Evolutionary conservation across 2,888 invertebrate species (phyloP).

Genomic region (Augochlorella aurata): DNA sequence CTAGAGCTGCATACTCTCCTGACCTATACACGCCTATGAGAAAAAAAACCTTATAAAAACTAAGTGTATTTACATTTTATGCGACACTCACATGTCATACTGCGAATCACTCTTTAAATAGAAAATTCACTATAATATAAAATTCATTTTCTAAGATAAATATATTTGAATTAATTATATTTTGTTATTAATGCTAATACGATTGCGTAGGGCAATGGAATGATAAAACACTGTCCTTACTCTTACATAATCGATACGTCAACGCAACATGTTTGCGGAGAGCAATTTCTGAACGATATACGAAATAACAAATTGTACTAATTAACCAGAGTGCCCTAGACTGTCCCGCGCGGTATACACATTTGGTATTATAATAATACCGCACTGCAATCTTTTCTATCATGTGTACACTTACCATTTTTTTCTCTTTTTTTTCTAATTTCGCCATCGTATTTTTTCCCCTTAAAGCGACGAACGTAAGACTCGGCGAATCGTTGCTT

Average conservation of each 20-base stretch:
- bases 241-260: constrained; percentile 56
- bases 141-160: constrained; percentile 74
- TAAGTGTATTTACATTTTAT: constrained; percentile 61
- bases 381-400: constrained; percentile 48
- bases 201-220: constrained; percentile 50
- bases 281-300: constrained; percentile 61
- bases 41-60: constrained; percentile 50
- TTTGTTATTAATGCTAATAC: constrained; percentile 69
- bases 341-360: constrained; percentile 55
- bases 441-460: constrained; percentile 68
- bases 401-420: constrained; percentile 39
- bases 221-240: constrained; percentile 47
- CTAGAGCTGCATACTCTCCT: constrained; percentile 76
- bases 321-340: constrained; percentile 70
- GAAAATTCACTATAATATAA: constrained; percentile 67
- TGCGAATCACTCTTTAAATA: constrained; percentile 61
- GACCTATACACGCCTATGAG: constrained; percentile 65
- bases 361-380: constrained; percentile 54
- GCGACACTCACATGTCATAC: constrained; percentile 57
- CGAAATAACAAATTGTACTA: constrained; percentile 63
- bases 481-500: constrained; percentile 62
- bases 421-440: constrained; percentile 41
- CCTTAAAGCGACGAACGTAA: constrained; percentile 65
- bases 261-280: constrained; percentile 56
- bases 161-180: constrained; percentile 74